Evolutionary conservation across 23 tunicate species (phyloP), one percentile per base, ranked within the genome.

Genomic region (Trididemnum clinides): DNA sequence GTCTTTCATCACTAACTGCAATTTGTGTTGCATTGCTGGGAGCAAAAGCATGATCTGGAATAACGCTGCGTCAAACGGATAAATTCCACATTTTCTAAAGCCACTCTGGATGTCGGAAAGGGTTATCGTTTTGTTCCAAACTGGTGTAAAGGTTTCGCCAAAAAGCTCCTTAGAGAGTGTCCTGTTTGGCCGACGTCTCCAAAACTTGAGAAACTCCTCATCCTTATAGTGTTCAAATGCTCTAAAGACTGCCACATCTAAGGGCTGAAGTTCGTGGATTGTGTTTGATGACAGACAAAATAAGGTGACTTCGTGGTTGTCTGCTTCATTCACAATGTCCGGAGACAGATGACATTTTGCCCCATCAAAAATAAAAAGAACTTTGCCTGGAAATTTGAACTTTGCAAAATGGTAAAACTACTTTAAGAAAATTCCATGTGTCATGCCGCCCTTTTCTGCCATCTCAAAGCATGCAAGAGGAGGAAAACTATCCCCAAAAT

Each of bases 11-110:
- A 18, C 23, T 12, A 6, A 6, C 6, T 62, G 69, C 69, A 62
- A 12, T 62, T 20, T 62, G 23, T 20, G 69, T 62, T 20, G n/a
- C 69, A 62, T 62, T 23, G 27, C 69, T 62, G 5, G 69, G 27
- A 62, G 69, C 69, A 62, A 62, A 62, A 22, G 69, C 69, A 62
- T 62, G 69, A 23, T 62, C 25, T 12, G 69, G 69, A 62, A 62
- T 62, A 62, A 23, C 69, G 6, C n/a, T 62, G 69, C n/a, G 22
- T 12, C n/a, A 4, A 62, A n/a, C 15, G 6, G 25, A 23, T 12
- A 62, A 62, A 22, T 62, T 62, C 69, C 69, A 62, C 69, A n/a
- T 62, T 62, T 62, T 62, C n/a, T 20, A 18, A 62, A 62, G 69
- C 69, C n/a, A 62, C 69, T 19, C 15, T 62, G 69, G n/a, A 62